These are phyloP conservation scores for Helicoverpa assulta DNA, from an alignment of 2,888 invertebrate genomes.

Conservation along the genomic window DNA sequence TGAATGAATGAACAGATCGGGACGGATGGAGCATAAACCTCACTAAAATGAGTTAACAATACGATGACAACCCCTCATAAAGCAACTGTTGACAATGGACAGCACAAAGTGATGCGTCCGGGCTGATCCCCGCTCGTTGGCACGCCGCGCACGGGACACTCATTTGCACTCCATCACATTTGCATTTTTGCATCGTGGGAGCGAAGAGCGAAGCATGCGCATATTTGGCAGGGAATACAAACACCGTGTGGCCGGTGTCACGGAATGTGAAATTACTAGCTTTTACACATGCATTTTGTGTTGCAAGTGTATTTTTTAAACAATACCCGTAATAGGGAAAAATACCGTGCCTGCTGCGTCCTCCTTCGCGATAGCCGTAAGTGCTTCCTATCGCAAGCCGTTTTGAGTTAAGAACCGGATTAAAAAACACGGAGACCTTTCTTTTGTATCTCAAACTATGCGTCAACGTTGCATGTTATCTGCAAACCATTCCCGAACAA, in stretches of 20 bases:
- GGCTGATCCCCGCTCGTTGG: constrained; percentile 64
- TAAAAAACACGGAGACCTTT: constrained; percentile 3
- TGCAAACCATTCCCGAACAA: constrained; percentile 10
- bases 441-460: constrained; percentile 30
- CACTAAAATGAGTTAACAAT: constrained; percentile 58
- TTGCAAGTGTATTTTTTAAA: constrained; percentile 24
- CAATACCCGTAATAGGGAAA: constrained; percentile 7
- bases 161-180: constrained; percentile 77
- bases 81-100: constrained; percentile 67
- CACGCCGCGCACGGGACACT: constrained; percentile 68
- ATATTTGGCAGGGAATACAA: constrained; percentile 62
- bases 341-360: constrained; percentile 2
- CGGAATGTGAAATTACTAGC: constrained; percentile 38
- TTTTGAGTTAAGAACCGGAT: constrained; percentile 11
- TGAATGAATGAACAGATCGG: constrained; percentile 59
- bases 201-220: constrained; percentile 56
- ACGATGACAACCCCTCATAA: constrained; percentile 70
- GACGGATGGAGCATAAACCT: constrained; percentile 57
- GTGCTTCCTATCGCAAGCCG: constrained; percentile 4
- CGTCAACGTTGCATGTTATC: constrained; percentile 7
- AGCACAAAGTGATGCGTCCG: constrained; percentile 72
- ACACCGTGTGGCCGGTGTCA: constrained; percentile 28
- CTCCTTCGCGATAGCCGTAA: constrained; percentile 19
- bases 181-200: constrained; percentile 77
- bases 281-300: constrained; percentile 29